Conservation (phyloP, 2,113 vertebrate genomes). For the Forbesichthys papilliferus region DNA sequence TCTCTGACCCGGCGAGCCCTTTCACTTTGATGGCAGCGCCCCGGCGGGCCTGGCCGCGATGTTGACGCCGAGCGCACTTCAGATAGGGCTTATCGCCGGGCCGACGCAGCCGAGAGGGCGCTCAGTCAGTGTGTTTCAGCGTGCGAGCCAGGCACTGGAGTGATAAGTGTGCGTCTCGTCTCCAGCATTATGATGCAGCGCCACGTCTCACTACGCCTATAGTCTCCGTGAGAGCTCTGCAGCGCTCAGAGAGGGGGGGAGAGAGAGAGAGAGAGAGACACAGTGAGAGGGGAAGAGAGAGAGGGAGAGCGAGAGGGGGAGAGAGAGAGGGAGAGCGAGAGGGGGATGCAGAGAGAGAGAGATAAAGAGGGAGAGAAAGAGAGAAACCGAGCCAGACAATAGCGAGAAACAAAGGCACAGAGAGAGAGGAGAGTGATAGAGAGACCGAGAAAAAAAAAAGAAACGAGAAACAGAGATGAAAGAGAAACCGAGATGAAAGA, state of each 20-base stretch:
- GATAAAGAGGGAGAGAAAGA: neutral
- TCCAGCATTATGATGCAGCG: conserved; percentile 67
- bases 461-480: neutral
- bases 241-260: conserved; percentile 39
- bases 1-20: no score
- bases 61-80: conserved; percentile 6
- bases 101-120: conserved; percentile 11
- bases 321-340: neutral
- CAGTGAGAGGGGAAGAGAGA: neutral
- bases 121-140: conserved; percentile 34
- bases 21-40: neutral
- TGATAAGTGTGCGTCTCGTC: conserved; percentile 53
- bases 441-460: neutral
- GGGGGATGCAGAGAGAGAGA: conserved; percentile 5
- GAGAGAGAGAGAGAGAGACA: neutral
- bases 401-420: neutral
- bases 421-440: neutral
- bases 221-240: conserved; percentile 60
- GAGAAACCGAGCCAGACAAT: conserved; percentile 6
- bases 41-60: neutral
- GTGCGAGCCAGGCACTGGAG: conserved; percentile 10
- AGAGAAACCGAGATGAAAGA: neutral
- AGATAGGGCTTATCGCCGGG: conserved; percentile 12
- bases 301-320: neutral
- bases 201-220: conserved; percentile 71